Percentiles rank a stretch among this genome's conserved stretches.
Conservation (phyloP, 2,113 vertebrate genomes). For the Petromus typicus region DNA sequence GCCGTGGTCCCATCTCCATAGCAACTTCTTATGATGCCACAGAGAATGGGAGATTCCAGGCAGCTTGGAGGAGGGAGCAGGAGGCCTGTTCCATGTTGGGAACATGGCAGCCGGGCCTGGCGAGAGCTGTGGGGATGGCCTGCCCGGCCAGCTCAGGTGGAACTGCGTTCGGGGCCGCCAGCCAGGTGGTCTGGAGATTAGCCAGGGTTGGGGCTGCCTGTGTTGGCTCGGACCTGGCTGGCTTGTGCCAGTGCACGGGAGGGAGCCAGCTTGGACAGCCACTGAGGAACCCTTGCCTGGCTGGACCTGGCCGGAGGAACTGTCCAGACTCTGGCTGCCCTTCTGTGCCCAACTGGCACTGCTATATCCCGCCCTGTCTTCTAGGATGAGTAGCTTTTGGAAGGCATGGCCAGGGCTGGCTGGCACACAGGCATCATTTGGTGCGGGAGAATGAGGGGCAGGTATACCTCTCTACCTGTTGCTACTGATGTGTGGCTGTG, state of each 20-base stretch:
- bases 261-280: not conserved
- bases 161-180: not conserved
- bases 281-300: not conserved
- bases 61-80: slow-evolving; percentile 20
- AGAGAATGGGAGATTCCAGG: slow-evolving; percentile 46
- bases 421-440: not conserved
- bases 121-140: not conserved
- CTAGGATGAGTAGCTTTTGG: not conserved
- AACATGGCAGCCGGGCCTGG: not conserved
- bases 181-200: slow-evolving; percentile 57
- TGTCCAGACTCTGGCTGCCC: not conserved
- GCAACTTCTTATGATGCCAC: slow-evolving; percentile 69
- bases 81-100: slow-evolving; percentile 42
- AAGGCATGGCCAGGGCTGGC: not conserved
- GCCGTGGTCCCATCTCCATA: slow-evolving; percentile 75
- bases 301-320: not conserved
- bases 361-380: not conserved
- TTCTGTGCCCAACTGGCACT: not conserved
- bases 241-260: not conserved
- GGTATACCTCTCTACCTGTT: not conserved
- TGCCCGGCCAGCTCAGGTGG: slow-evolving; percentile 33
- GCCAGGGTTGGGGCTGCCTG: not conserved
- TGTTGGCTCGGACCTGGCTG: slow-evolving; percentile 10
- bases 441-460: not conserved
- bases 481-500: not conserved